These are phyloP conservation scores for Stylophora pistillata DNA, from an alignment of 64 coral and sea anemone species.

Conservation along the genomic window DNA sequence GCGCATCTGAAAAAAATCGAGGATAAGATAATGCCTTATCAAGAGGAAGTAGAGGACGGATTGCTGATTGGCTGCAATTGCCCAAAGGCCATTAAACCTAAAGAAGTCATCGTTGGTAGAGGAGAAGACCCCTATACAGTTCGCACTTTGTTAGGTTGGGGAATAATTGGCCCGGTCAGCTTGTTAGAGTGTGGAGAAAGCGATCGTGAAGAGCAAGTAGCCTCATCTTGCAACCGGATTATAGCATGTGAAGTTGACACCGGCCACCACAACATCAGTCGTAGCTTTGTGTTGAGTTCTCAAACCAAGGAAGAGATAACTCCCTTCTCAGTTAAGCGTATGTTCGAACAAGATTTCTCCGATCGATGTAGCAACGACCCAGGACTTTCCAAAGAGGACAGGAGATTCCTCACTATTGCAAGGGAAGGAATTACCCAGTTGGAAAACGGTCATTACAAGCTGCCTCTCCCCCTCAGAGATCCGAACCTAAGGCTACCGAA, in stretches of 20 bases:
- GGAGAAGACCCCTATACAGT: constrained; percentile 52
- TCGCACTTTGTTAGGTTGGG: constrained; percentile 49
- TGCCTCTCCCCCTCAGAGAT: constrained; percentile 39
- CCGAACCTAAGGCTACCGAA: constrained; percentile 18
- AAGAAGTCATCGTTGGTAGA: constrained; percentile 56
- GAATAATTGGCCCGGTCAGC: constrained; percentile 25
- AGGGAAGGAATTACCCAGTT: constrained; percentile 32
- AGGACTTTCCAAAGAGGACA: constrained; percentile 27
- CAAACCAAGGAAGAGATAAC: not conserved
- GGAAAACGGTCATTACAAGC: constrained; percentile 35
- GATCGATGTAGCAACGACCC: not conserved
- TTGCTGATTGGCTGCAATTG: constrained; percentile 68
- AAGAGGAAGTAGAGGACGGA: constrained; percentile 29
- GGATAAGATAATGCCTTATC: constrained; percentile 12
- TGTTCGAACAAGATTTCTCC: constrained; percentile 24
- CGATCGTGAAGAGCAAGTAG: not conserved
- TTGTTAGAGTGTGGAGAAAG: not conserved
- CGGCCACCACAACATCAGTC: not conserved
- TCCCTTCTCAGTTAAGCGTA: not conserved
- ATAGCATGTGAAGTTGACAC: not conserved
- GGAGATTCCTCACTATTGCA: constrained; percentile 2
- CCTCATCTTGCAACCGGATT: not conserved
- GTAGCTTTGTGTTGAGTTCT: not conserved
- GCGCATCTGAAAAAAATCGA: constrained; percentile 34
- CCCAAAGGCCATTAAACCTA: constrained; percentile 60